Percentiles rank a stretch among this genome's conserved stretches.
Conservation (phyloP, 2,888 invertebrate species). For the Eledone cirrhosa region DNA sequence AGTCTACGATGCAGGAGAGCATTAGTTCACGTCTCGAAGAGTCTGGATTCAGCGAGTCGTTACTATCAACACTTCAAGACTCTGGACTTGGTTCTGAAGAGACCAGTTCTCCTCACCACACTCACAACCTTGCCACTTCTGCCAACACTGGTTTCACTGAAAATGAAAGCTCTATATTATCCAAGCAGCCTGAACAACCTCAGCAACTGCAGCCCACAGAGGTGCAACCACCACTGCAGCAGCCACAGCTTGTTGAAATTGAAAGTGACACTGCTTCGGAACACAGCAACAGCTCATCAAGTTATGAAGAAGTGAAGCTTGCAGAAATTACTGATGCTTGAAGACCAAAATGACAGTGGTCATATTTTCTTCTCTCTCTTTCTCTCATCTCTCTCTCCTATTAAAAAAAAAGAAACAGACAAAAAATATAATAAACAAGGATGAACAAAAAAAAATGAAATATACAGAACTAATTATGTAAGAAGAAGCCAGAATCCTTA, state of each 20-base stretch:
- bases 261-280: conserved; percentile 34
- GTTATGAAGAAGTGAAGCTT: conserved; percentile 41
- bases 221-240: not conserved
- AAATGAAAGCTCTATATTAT: not conserved
- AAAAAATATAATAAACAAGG: no score
- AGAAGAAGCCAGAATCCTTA: no score
- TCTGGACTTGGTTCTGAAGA: conserved; percentile 26
- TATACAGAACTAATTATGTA: no score
- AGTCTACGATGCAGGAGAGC: not conserved
- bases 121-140: not conserved
- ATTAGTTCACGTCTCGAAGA: conserved; percentile 12
- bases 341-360: not conserved
- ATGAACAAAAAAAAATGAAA: no score
- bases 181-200: not conserved
- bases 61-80: conserved; percentile 11
- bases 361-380: not conserved
- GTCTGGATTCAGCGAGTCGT: conserved; percentile 19
- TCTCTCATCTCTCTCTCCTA: not conserved
- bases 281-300: conserved; percentile 38
- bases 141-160: conserved; percentile 19
- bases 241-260: conserved; percentile 21
- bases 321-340: conserved; percentile 22
- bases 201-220: not conserved
- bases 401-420: no score
- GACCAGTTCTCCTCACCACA: not conserved